phyloP scores from a whole-genome alignment of 2,888 invertebrate species.

The Drosophila limbata region DNA sequence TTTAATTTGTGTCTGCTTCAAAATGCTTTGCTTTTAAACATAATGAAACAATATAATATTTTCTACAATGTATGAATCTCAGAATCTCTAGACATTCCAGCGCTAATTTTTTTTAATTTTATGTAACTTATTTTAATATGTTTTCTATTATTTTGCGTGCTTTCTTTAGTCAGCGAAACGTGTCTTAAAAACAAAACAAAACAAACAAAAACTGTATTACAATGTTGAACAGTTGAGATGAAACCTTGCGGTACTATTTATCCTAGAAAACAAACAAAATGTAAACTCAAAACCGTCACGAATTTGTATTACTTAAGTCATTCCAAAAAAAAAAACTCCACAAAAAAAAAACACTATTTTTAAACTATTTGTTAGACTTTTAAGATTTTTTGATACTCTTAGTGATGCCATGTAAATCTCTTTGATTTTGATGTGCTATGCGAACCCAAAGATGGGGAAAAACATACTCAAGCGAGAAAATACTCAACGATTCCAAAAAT shows the following conservation, averaged over 20 bases:
- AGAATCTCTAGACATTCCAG: slow-evolving; percentile 53
- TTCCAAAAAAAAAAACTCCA: slow-evolving; percentile 16
- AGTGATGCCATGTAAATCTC: slow-evolving; percentile 53
- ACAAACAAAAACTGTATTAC: slow-evolving; percentile 55
- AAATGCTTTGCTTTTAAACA: slow-evolving; percentile 22
- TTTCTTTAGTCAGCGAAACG: slow-evolving; percentile 64
- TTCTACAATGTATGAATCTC: slow-evolving; percentile 17
- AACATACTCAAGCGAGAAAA: slow-evolving; percentile 37
- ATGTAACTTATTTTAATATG: slow-evolving; percentile 48
- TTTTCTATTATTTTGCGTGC: slow-evolving; percentile 43
- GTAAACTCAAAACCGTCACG: slow-evolving; percentile 66
- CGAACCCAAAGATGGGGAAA: slow-evolving; percentile 25
- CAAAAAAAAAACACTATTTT: slow-evolving; percentile 12
- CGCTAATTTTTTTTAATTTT: slow-evolving; percentile 31
- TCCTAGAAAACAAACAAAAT: slow-evolving; percentile 53
- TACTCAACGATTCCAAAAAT: slow-evolving; percentile 52
- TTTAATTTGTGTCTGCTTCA: slow-evolving; percentile 45
- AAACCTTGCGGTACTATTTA: slow-evolving; percentile 50
- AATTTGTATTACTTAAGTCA: slow-evolving; percentile 65
- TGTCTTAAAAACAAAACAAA: slow-evolving; percentile 61
- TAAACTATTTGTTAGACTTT: slow-evolving; percentile 61
- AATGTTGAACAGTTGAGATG: slow-evolving; percentile 58
- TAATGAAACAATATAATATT: slow-evolving; percentile 2
- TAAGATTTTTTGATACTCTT: slow-evolving; percentile 53
- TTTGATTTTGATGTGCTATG: slow-evolving; percentile 43